A percentile compares a stretch with the other conserved stretches of the same genome.
Conservation (phyloP, 2,888 invertebrate species). For the Antheraea yamamai region DNA sequence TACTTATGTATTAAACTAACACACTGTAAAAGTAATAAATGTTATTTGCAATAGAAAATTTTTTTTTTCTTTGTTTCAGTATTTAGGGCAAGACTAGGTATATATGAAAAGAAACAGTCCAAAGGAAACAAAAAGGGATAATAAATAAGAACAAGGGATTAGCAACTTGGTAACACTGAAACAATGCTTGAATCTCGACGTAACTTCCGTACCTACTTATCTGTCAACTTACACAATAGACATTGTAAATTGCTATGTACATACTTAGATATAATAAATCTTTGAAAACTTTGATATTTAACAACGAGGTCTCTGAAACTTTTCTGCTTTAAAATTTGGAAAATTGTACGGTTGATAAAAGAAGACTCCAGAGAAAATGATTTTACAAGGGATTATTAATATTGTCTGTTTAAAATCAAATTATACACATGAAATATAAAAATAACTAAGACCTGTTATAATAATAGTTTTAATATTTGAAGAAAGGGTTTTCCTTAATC, state of each 20-base stretch:
- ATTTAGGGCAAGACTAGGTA: too few species aligned
- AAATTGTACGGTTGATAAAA: background rate
- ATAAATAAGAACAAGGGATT: slow-evolving; percentile 6
- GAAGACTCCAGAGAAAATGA: too few species aligned
- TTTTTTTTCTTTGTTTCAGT: too few species aligned
- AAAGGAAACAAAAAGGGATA: background rate
- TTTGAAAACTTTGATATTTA: background rate
- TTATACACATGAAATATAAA: background rate
- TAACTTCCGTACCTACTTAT: background rate
- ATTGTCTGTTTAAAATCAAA: too few species aligned
- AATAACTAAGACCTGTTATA: background rate
- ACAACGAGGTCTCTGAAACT: background rate
- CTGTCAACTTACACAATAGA: slow-evolving; percentile 8
- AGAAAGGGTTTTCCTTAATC: background rate
- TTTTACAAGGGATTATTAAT: too few species aligned
- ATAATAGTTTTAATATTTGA: background rate
- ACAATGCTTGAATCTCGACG: background rate
- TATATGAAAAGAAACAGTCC: background rate
- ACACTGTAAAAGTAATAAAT: too few species aligned
- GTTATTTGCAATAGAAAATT: too few species aligned
- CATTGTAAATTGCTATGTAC: background rate
- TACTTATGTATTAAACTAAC: too few species aligned
- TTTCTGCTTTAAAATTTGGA: background rate
- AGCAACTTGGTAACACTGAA: background rate
- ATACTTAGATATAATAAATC: background rate